Base-by-base conservation (phyloP, 1,140 invertebrate species). In the Drosophila watanabei region DNA sequence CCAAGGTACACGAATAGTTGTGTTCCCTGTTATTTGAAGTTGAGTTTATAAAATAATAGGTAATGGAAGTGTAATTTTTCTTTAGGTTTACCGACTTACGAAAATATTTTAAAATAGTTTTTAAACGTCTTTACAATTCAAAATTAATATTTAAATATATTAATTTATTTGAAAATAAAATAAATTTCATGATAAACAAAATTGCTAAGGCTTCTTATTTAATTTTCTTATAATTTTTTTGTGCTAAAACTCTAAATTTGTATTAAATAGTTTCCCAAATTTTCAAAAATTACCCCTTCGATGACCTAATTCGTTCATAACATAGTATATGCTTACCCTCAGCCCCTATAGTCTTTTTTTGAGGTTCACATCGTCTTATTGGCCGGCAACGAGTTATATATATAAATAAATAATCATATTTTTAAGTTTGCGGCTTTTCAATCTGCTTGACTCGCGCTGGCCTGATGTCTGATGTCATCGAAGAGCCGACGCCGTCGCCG, bases 401-500 rank as follows among this genome's bases (percentile, higher is more conserved):
- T 56, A 56, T 39, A 56, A 56, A 39, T 56, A 57, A 88, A 83
- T 87, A 83, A 83, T 81, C 81, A 88, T 89, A 81, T 79, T 59
- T 88, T 49, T 63, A 73, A 56, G 54, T 69, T 69, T 77, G 45
- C 54, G 20, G 41, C 45, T 52, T 62, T 56, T 76, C 56, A 79
- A 72, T 79, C 58, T 63, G 59, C 39, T 24, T 35, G 60, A 32
- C 37, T 46, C 59, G 37, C 52, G 13, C 43, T 76, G 71, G 54
- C 46, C 52, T 48, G 59, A 51, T 57, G 63, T 60, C 76, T 80
- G 77, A 80, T 80, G 77, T 80, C 77, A 80, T 80, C 76, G 60
- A 57, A 35, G 49, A 66, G 61, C n/a, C 32, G 51, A 35, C 71
- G 64, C 56, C 68, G 75, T 65, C 77, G 70, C 57, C 56, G 58